phyloP scores from a whole-genome alignment of 53 echinoderm and acorn worm genomes.

The Arbacia lixula region DNA sequence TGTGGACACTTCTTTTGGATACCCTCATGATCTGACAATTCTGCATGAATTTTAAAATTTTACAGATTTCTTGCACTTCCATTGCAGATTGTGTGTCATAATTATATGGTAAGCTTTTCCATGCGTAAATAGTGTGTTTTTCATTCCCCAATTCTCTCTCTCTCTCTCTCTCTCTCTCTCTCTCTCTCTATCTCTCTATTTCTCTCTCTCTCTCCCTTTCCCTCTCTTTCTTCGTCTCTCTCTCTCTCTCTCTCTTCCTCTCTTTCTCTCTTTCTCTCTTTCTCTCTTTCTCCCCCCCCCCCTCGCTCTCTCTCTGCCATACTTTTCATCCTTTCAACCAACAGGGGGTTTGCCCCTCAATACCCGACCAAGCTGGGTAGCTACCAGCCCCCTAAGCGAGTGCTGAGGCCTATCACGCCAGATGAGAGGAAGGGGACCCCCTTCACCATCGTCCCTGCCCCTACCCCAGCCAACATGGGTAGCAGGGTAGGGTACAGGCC shows the following conservation, averaged over 20 bases:
- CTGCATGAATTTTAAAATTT: too few relatives aligned
- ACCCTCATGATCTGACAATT: too few relatives aligned
- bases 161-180: neutral
- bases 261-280: neutral
- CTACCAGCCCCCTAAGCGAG: slow-evolving; percentile 75
- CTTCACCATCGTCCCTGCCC: slow-evolving; percentile 85
- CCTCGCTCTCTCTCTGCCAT: neutral
- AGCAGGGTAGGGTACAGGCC: slow-evolving; percentile 63
- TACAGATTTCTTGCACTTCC: too few relatives aligned
- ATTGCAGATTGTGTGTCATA: too few relatives aligned
- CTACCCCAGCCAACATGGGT: slow-evolving; percentile 78
- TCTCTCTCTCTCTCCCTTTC: neutral
- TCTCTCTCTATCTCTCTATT: neutral
- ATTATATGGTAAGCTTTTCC: too few relatives aligned
- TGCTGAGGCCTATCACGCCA: slow-evolving; percentile 65
- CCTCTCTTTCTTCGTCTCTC: neutral
- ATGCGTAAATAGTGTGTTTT: too few relatives aligned
- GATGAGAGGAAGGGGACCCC: slow-evolving; percentile 72
- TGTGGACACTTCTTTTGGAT: too few relatives aligned
- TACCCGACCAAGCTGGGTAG: slow-evolving; percentile 71
- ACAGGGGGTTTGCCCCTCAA: slow-evolving; percentile 71
- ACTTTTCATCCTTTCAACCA: neutral
- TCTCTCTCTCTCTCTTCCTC: neutral
- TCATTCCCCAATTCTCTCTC: neutral
- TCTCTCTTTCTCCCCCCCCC: neutral